Conservation (phyloP, 2,888 invertebrate genomes). For the Ptychoptera contaminata region DNA sequence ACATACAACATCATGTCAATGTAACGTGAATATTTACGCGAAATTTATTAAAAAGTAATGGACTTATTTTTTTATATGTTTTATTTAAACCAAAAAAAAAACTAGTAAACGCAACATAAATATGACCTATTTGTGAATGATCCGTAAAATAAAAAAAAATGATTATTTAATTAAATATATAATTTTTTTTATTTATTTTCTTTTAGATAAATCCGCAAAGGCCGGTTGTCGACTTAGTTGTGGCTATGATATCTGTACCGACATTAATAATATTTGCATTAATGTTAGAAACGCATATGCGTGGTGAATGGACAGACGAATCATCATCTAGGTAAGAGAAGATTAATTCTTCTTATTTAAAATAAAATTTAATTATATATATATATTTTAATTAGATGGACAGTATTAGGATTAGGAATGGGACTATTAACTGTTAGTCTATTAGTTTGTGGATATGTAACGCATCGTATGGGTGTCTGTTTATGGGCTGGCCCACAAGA, state of each 20-base stretch:
- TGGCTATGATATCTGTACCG: conserved; percentile 31
- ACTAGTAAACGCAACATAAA: no score
- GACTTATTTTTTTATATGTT: no score
- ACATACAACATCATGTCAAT: no score
- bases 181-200: not conserved
- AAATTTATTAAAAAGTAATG: no score
- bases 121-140: no score
- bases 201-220: conserved; percentile 14
- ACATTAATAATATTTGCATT: conserved; percentile 29
- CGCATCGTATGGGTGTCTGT: conserved; percentile 32
- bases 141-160: no score
- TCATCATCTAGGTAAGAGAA: not conserved
- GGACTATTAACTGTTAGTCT: conserved; percentile 29
- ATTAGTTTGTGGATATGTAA: conserved; percentile 31
- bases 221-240: conserved; percentile 28
- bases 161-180: not conserved
- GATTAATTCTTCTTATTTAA: no score
- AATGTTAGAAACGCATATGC: conserved; percentile 30
- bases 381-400: conserved; percentile 20
- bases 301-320: conserved; percentile 23
- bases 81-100: no score
- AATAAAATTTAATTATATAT: no score
- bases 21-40: no score
- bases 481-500: conserved; percentile 31
- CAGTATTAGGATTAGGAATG: conserved; percentile 30